Base-by-base conservation (phyloP, 1,140 invertebrate species). In the Aphelinus certus region DNA sequence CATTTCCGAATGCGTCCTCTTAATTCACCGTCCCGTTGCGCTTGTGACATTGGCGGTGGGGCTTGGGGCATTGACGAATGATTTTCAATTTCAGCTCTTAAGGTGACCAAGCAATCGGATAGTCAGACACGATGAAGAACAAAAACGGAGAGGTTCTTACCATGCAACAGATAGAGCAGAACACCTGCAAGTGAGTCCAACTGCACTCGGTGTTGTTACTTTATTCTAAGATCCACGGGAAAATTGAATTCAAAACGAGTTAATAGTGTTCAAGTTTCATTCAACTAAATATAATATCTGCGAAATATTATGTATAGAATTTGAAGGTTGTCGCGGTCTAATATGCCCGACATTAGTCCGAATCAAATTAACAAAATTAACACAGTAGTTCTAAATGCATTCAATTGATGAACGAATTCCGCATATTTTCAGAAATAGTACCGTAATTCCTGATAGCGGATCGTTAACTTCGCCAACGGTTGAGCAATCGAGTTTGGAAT, bases 61-160 rank as follows among this genome's bases (percentile, higher is more conserved):
- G 26, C 26, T 26, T 26, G 26, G 26, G 26, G 26, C 26, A 26
- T 26, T 26, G 26, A 26, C 26, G 26, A 53, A 53, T 53, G 4
- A 53, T 6, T 4, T 48, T 63, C 26, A 7, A 49, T 71, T 63
- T 71, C 43, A 70, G 68, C 45, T 63, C 26, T 51, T 51, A n/a
- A 47, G 2, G 9, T 45, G 7, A 67, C 6, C 45, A 67, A 10
- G 46, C 42, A 65, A 65, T 53, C 3, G 0, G 1, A 51, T 4
- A 47, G n/a, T 42, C 63, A 6, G 9, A 43, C 49, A 75, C 26
- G 9, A 86, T 86, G 83, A 81, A 81, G 46, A 80, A 81, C 51
- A 79, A 81, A 42, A 83, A 83, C 75, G 82, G 80, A 67, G 83
- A 85, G 72, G 76, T 76, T 49, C 75, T 86, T 45, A 84, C 80